phyloP scores from a whole-genome alignment of 2,797 vertebrate genomes.

The Syndactyla subalaris region DNA sequence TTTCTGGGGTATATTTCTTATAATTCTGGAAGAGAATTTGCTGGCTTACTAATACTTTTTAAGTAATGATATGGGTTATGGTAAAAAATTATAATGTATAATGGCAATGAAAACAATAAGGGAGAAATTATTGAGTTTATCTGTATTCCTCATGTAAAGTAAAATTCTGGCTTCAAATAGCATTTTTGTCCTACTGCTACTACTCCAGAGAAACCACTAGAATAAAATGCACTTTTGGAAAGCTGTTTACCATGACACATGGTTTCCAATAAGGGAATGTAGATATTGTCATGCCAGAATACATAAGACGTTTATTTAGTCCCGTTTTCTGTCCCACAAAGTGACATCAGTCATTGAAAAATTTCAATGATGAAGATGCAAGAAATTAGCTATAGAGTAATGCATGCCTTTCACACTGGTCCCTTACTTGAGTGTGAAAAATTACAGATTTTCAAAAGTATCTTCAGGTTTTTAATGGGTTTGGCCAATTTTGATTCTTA shows the following conservation, averaged over 20 bases:
- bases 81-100: background rate
- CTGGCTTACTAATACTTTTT: background rate
- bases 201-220: background rate
- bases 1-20: background rate
- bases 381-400: background rate
- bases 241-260: background rate
- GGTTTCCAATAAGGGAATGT: background rate
- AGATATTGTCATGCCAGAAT: background rate
- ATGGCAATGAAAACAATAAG: background rate
- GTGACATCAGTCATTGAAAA: background rate
- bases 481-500: background rate
- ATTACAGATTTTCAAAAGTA: background rate
- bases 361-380: background rate
- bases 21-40: background rate
- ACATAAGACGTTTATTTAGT: background rate
- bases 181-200: background rate
- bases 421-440: background rate
- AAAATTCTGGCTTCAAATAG: background rate
- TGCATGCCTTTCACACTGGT: background rate
- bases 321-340: background rate
- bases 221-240: background rate
- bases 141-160: background rate
- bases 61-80: background rate
- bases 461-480: background rate
- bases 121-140: background rate